Evolutionary conservation across 2,888 invertebrate species (phyloP).

Genomic region (Octodonta nipae): DNA sequence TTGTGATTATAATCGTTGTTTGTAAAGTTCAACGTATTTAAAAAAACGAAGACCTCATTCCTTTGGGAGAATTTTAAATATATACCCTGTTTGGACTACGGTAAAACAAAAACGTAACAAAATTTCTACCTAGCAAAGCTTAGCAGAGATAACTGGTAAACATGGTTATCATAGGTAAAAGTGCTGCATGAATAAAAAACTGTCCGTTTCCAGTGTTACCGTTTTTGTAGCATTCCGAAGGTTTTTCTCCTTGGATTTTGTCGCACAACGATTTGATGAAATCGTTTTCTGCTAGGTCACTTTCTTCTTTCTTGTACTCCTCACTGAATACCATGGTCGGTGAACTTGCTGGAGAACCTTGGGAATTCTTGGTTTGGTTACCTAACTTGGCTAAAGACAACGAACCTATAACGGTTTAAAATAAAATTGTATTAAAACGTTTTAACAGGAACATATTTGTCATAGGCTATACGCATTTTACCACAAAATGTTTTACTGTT

Average conservation of each 20-base stretch:
- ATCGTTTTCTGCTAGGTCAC: conserved; percentile 15
- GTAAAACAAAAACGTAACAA: conserved; percentile 4
- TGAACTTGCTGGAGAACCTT: conserved; percentile 10
- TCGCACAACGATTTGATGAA: conserved; percentile 16
- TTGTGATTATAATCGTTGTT: no score
- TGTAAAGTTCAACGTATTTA: no score
- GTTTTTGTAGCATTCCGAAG: conserved; percentile 13
- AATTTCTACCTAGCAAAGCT: conserved; percentile 11
- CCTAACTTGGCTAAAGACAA: conserved; percentile 16
- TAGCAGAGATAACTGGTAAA: conserved; percentile 13
- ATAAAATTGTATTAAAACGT: no score
- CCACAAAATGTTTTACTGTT: no score
- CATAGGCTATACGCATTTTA: no score
- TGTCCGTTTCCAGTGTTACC: conserved; percentile 6
- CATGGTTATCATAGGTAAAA: conserved; percentile 9
- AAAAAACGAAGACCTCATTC: conserved; percentile 5
- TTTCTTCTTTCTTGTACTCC: conserved; percentile 17
- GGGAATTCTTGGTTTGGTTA: conserved; percentile 14
- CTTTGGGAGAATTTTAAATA: conserved; percentile 6
- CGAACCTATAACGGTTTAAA: conserved; percentile 16
- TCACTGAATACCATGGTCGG: conserved; percentile 15
- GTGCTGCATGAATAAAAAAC: conserved; percentile 9
- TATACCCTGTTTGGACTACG: conserved; percentile 10
- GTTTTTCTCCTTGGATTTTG: conserved; percentile 16
- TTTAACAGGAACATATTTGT: no score